phyloP scores from a whole-genome alignment of 2,113 vertebrate genomes.

The Sphyrna mokarran region DNA sequence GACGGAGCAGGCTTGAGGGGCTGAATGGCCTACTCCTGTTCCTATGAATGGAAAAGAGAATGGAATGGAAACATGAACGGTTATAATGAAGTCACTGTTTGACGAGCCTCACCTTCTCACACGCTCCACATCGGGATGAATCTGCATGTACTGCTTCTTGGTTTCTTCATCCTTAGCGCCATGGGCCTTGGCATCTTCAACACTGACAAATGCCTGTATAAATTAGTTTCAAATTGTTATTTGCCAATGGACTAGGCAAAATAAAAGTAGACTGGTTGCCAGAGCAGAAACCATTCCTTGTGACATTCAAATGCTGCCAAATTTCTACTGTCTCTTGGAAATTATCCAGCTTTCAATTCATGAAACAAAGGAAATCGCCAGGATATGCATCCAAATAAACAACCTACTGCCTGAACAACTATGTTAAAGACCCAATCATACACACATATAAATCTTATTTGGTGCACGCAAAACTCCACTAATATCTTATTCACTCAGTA shows the following conservation, averaged over 20 bases:
- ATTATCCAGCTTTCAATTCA: neutral
- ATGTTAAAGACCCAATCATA: neutral
- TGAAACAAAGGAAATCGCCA: neutral
- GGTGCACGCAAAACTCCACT: neutral
- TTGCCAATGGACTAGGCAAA: neutral
- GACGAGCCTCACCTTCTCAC: slow-evolving; percentile 59
- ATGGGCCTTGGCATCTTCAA: slow-evolving; percentile 54
- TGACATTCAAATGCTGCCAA: neutral
- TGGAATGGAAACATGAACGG: neutral
- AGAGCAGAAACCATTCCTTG: neutral
- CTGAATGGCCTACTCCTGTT: too few relatives aligned
- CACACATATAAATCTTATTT: neutral
- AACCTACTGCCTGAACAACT: neutral
- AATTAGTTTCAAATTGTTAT: neutral
- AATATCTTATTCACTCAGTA: neutral
- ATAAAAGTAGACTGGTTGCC: neutral
- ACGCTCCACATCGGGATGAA: slow-evolving; percentile 66
- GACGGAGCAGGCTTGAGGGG: too few relatives aligned
- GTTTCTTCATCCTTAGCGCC: slow-evolving; percentile 49
- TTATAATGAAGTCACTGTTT: neutral
- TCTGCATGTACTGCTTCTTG: slow-evolving; percentile 61
- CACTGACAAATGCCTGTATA: slow-evolving; percentile 65
- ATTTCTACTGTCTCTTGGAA: neutral
- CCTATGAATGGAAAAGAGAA: neutral
- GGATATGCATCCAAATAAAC: neutral